These are phyloP conservation scores for Heliocidaris erythrogramma DNA, from an alignment of 35 echinoderm and acorn worm genomes.

Conservation along the genomic window DNA sequence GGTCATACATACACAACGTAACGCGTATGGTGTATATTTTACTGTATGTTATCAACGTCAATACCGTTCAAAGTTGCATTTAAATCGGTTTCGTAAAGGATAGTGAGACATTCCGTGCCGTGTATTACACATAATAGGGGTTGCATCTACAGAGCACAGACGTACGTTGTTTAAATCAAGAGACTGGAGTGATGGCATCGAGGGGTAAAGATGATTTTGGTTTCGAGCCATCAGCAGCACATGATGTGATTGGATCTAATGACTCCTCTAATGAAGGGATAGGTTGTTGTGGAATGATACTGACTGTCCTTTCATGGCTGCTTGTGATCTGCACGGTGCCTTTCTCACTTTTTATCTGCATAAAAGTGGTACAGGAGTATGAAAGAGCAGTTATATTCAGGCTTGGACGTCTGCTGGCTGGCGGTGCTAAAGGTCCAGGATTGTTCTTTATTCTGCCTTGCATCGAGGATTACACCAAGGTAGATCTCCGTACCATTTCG, in stretches of 20 bases:
- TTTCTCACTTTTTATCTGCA: conserved; percentile 3
- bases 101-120: background rate
- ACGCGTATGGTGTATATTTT: background rate
- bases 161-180: background rate
- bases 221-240: background rate
- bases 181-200: background rate
- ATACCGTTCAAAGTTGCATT: background rate
- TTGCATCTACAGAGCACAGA: background rate
- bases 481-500: conserved; percentile 81
- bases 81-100: background rate
- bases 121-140: background rate
- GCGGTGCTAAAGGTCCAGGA: conserved; percentile 81
- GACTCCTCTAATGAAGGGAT: background rate
- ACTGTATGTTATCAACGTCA: background rate
- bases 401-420: conserved; percentile 75
- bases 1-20: too few relatives aligned
- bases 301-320: background rate
- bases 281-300: conserved; percentile 22
- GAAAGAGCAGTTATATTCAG: conserved; percentile 86
- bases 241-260: background rate
- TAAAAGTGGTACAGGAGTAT: conserved; percentile 81
- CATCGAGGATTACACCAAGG: conserved; percentile 75
- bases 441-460: conserved; percentile 83
- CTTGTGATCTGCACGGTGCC: conserved; percentile 24
- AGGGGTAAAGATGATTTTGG: background rate